Evolutionary conservation across 2,113 vertebrate species (phyloP).

Genomic region (Dryoscopus gambensis): DNA sequence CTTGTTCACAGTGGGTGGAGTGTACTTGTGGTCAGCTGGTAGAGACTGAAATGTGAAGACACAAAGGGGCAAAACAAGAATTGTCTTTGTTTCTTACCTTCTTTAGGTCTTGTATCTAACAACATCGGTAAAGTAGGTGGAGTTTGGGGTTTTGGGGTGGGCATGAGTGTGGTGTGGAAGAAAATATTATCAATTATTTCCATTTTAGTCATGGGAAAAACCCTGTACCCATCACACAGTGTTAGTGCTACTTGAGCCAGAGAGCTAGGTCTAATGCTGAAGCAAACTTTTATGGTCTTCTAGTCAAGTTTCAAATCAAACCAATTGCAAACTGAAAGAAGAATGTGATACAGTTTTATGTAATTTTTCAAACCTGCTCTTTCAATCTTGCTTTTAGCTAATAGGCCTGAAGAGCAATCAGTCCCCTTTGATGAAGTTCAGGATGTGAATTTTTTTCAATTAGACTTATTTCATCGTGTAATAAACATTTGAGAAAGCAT

Average conservation of each 20-base stretch:
- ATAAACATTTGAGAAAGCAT: slow-evolving; percentile 57
- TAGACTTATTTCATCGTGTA: slow-evolving; percentile 42
- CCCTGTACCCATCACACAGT: not conserved
- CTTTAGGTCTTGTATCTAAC: slow-evolving; percentile 48
- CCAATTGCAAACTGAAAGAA: not conserved
- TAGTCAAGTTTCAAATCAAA: not conserved
- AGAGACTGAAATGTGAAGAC: slow-evolving; percentile 9
- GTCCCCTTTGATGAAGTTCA: slow-evolving; percentile 12
- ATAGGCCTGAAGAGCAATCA: slow-evolving; percentile 23
- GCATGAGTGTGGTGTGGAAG: slow-evolving; percentile 23
- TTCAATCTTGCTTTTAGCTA: slow-evolving; percentile 41
- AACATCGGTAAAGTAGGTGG: slow-evolving; percentile 21
- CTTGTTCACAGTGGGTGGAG: not conserved
- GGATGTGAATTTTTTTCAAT: slow-evolving; percentile 16
- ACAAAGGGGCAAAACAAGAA: not conserved
- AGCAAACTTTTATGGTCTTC: not conserved
- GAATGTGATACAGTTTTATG: not conserved
- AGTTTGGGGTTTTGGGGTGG: not conserved
- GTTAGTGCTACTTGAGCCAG: slow-evolving; percentile 5
- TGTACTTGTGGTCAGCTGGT: not conserved
- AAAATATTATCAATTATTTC: slow-evolving; percentile 23
- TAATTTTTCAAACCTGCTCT: slow-evolving; percentile 21
- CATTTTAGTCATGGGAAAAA: not conserved
- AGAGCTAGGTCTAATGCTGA: not conserved
- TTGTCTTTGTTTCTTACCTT: slow-evolving; percentile 9